Base-by-base conservation (phyloP, 2,888 invertebrate species). In the Ormyrus labotus region DNA sequence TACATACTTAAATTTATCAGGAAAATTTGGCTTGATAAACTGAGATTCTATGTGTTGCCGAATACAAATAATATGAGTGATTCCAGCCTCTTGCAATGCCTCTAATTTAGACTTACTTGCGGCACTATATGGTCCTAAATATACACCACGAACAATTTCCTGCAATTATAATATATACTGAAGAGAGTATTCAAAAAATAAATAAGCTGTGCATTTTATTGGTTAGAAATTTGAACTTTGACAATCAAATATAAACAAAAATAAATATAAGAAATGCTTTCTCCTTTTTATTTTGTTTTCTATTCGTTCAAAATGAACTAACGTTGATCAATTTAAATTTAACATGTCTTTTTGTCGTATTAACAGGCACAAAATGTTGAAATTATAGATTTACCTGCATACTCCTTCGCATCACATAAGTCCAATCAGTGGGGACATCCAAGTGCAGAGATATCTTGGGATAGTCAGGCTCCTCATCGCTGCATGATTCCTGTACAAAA, bases 41-140 rank as follows among this genome's bases (percentile, higher is more conserved):
- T 93, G 91, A 34, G 93, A 92, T 90, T 95, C 95, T 71, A 93
- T 90, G 67, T 92, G 91, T 84, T 94, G 93, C 75, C 95, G 90
- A 34, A 95, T 94, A 88, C 95, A 95, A 71, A 95, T 91, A 83
- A 95, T 94, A 85, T 95, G 94, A 50, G 94, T 94, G 82, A 95
- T 93, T 6, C 94, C 93, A 85, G 91, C 89, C 61, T 92, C 91
- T 73, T 92, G 83, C 74, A 95, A 88, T 68, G 87, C 87, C 53
- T 92, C 90, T 51, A 93, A 90, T 89, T 93, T 93, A 68, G 92
- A 92, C 84, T 92, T 92, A 86, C 92, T 92, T 34, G 94, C 94
- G 71, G 93, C 92, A 75, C 93, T 93, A 88, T 94, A 94, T 5
- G 94, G 94, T 34, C 94, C 95, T 13, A 95, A 91, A 87, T 91